Base-by-base conservation (phyloP, 1,140 invertebrate genomes). In the Chrysoperla carnea region DNA sequence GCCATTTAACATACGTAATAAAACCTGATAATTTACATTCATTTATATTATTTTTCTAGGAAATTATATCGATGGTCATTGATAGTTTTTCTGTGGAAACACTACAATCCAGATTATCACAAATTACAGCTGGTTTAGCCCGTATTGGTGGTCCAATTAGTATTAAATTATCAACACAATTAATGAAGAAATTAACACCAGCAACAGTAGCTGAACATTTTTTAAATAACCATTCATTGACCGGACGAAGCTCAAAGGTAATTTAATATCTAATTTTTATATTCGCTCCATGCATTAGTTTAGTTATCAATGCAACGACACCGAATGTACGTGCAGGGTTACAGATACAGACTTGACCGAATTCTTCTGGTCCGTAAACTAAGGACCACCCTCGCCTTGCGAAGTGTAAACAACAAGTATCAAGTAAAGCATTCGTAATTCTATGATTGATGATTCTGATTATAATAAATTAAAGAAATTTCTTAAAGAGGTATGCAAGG, bases 131-230 rank as follows among this genome's bases (percentile, higher is more conserved):
- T 45, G 66, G 66, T 27, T 49, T 76, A 52, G 68, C 70, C 51
- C 61, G 76, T 59, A 68, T 76, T 54, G 65, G 75, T 39, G 64
- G 67, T 15, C 63, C 76, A 0, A 65, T 64, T 13, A 67, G 70
- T 4, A 69, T 71, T 15, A 60, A 68, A 12, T 58, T 72, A 6
- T 69, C 76, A 6, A 71, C 76, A 42, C 63, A 70, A 8, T 56
- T 80, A 35, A 81, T 84, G 75, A 69, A 76, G 39, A 60, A 66
- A n/a, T 61, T 75, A 23, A 65, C 69, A 28, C 71, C 81, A 5
- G 68, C 70, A 43, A 60, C 69, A 17, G 69, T 83, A 29, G 57
- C 82, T 8, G 64, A 73, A 46, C 68, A 73, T 46, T 52, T 83
- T 17, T 58, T 75, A 29, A 67, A 75, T 6, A 65, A 70, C 11